Base-by-base conservation (phyloP, 1,140 invertebrate species). In the Oryctes rhinoceros region DNA sequence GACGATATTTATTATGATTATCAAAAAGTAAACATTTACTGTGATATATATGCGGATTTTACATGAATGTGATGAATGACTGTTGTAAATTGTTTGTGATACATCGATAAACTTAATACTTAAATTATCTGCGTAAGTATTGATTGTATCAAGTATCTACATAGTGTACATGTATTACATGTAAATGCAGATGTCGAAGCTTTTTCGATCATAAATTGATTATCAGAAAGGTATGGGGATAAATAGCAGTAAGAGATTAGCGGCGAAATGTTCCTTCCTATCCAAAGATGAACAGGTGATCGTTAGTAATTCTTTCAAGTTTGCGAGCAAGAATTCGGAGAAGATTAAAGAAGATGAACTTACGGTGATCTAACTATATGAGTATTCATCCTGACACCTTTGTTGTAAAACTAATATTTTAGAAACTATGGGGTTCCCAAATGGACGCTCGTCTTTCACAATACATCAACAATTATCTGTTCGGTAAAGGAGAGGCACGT, bases 391-490 rank as follows among this genome's bases (percentile, higher is more conserved):
- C 84, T 79, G 80, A 81, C 37, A 30, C 13, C 78, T 53, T 79
- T 78, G 9, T 44, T 44, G 39, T 44, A 4, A 65, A 79, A 81
- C 30, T 15, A 15, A 78, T 84, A 79, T 78, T 89, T 89, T 67
- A 91, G 90, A 91, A 91, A 89, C 87, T 90, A 84, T 91, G 91
- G 91, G 90, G 90, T 67, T 87, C 88, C 4, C 90, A 90, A 84
- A 91, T 91, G 87, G 90, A 91, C 85, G 88, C 90, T 3, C 85
- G 91, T 35, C 81, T 91, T 80, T 87, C 90, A 53, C 90, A 91
- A 84, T 91, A 91, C 80, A 88, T 91, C 7, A 89, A 89, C 20
- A 91, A 91, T 84, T 91, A 90, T 80, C 86, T 91, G 47, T 91
- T 91, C 86, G 91, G 90, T 37, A 88, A 86, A 11, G 89, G 89